Base-by-base conservation (phyloP, 2,888 invertebrate genomes). In the Rhabditoides inermis region DNA sequence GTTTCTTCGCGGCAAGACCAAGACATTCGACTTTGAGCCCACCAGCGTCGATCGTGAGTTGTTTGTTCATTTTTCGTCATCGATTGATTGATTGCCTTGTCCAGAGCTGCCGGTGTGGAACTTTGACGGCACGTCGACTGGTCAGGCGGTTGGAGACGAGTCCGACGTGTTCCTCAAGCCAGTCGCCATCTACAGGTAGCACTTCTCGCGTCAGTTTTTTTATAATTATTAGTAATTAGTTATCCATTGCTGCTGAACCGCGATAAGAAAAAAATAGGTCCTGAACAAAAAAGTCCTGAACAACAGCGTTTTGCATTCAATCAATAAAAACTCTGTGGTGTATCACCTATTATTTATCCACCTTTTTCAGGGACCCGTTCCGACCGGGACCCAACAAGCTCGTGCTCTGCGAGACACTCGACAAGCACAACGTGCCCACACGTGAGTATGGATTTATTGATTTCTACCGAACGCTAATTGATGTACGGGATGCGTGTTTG, bases 221-320 rank as follows among this genome's bases (percentile, higher is more conserved):
- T n/a, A 87, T 82, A 85, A 83, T 66, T 91, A 91, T 77, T 91
- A 91, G 0, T 90, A 92, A 82, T 83, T 88, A 25, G n/a, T n/a
- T n/a, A n/a, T n/a, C n/a, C n/a, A n/a, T n/a, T n/a, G n/a, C n/a
- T n/a, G n/a, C n/a, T n/a, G n/a, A n/a, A n/a, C n/a, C n/a, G n/a
- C n/a, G n/a, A n/a, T n/a, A n/a, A n/a, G n/a, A n/a, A n/a, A n/a
- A n/a, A n/a, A n/a, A n/a, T n/a, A n/a, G 32, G 10, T 32, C 32
- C 10, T 32, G 32, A 32, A 39, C 40, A 39, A 39, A n/a, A n/a
- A n/a, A 39, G 10, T 39, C 22, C 10, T 1, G 32, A 15, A 12
- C 7, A 18, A 1, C 10, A 7, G 40, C 15, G 10, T 39, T 39
- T 39, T n/a, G 7, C 7, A 39, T n/a, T 39, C 10, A 20, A 10